Evolutionary conservation across 2,797 vertebrate species (phyloP).

Genomic region (Spea hammondii): DNA sequence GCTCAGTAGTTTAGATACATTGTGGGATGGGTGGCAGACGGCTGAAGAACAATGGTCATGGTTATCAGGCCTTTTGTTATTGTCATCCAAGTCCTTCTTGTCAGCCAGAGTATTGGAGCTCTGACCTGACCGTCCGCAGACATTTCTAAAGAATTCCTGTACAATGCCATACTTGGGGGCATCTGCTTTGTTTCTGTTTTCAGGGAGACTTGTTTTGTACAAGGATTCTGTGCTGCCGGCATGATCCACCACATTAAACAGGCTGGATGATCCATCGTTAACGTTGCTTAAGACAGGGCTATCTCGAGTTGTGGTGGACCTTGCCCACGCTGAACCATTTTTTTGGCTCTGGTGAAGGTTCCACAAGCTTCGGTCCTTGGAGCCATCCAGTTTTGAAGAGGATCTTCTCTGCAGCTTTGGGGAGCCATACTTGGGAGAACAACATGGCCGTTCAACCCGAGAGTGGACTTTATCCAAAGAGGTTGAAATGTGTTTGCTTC

Average conservation of each 20-base stretch:
- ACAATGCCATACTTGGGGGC: slow-evolving; percentile 83
- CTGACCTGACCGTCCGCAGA: slow-evolving; percentile 80
- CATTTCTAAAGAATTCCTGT: slow-evolving; percentile 90
- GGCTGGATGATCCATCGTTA: slow-evolving; percentile 92
- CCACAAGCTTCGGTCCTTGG: slow-evolving; percentile 92
- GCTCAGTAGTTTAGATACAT: slow-evolving; percentile 80
- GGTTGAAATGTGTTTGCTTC: slow-evolving; percentile 91
- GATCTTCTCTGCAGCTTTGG: slow-evolving; percentile 94
- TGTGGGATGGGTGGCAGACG: slow-evolving; percentile 71
- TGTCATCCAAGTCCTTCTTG: slow-evolving; percentile 67
- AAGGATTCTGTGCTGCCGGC: slow-evolving; percentile 88
- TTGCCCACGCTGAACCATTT: slow-evolving; percentile 94
- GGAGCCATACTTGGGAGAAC: slow-evolving; percentile 94
- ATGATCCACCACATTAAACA: slow-evolving; percentile 96
- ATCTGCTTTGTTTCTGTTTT: slow-evolving; percentile 72
- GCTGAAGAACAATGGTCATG: slow-evolving; percentile 61
- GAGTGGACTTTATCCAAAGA: slow-evolving; percentile 96
- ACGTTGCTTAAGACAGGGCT: slow-evolving; percentile 92
- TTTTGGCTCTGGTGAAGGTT: slow-evolving; percentile 86
- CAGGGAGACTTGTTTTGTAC: slow-evolving; percentile 80
- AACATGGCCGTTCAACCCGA: slow-evolving; percentile 91
- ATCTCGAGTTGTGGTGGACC: slow-evolving; percentile 95
- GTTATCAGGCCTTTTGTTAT: slow-evolving; percentile 65
- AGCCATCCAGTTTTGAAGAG: slow-evolving; percentile 83
- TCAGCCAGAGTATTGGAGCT: slow-evolving; percentile 64